A percentile compares a stretch with the other conserved stretches of the same genome.
Conservation (phyloP, 2,113 vertebrate genomes). For the Onychostoma macrolepis region DNA sequence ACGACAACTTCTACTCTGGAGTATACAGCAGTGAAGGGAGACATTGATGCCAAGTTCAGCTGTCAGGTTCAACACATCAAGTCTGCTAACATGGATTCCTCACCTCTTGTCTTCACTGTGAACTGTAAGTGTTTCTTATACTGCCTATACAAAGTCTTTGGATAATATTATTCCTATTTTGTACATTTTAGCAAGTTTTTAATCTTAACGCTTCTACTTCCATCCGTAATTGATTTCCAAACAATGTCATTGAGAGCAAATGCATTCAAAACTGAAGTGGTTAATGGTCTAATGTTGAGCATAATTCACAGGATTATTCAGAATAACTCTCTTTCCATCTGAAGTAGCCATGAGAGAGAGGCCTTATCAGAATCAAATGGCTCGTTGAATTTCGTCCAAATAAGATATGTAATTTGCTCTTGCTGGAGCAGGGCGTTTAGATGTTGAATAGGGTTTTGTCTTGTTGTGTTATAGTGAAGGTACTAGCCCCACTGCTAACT, state of each 20-base stretch:
- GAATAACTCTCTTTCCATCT: slow-evolving; percentile 45
- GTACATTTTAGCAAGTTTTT: background rate
- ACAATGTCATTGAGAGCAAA: background rate
- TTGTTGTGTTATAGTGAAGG: slow-evolving; percentile 50
- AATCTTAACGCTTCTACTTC: background rate
- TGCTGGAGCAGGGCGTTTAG: slow-evolving; percentile 55
- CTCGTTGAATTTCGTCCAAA: slow-evolving; percentile 45
- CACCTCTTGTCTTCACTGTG: slow-evolving; percentile 80
- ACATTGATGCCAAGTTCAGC: slow-evolving; percentile 80
- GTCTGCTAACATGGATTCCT: slow-evolving; percentile 76
- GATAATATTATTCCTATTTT: background rate
- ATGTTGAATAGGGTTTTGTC: slow-evolving; percentile 62
- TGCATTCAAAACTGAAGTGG: background rate
- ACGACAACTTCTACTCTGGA: slow-evolving; percentile 81
- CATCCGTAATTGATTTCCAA: background rate
- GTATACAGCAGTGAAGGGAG: slow-evolving; percentile 84
- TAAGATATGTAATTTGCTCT: slow-evolving; percentile 56
- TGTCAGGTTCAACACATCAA: slow-evolving; percentile 79
- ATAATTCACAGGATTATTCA: slow-evolving; percentile 18
- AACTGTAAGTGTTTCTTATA: slow-evolving; percentile 84
- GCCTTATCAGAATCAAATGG: slow-evolving; percentile 48
- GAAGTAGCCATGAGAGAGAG: slow-evolving; percentile 48
- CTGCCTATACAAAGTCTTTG: background rate
- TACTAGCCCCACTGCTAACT: slow-evolving; percentile 45
- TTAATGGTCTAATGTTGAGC: slow-evolving; percentile 16